These are phyloP conservation scores for Vanessa atalanta DNA, from an alignment of 1,140 invertebrate genomes.

Conservation along the genomic window DNA sequence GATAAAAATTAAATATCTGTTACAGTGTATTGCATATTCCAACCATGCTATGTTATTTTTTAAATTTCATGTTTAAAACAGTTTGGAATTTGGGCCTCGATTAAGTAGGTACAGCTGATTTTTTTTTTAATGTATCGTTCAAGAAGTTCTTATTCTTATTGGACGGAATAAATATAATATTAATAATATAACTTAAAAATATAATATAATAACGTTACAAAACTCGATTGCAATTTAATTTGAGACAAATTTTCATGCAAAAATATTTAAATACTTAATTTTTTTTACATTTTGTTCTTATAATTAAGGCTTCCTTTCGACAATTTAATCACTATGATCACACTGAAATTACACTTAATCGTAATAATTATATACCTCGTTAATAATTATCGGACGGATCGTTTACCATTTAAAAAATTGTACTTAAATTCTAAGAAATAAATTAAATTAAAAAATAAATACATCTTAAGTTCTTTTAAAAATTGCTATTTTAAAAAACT, in stretches of 20 bases:
- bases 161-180: slow-evolving; percentile 2
- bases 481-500: not conserved
- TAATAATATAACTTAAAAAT: not conserved
- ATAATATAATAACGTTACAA: not conserved
- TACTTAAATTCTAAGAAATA: slow-evolving; percentile 6
- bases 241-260: not conserved
- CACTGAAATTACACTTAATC: not conserved
- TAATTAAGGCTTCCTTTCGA: not conserved
- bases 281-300: not conserved
- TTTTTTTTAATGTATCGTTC: not conserved
- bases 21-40: too few species aligned
- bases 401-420: slow-evolving; percentile 7
- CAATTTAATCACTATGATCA: slow-evolving; percentile 3
- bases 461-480: slow-evolving; percentile 5
- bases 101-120: not conserved
- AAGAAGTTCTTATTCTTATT: not conserved
- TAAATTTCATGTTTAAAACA: too few species aligned
- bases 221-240: not conserved
- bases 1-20: too few species aligned
- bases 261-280: not conserved
- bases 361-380: not conserved
- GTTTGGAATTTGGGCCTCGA: too few species aligned
- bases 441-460: slow-evolving; percentile 10
- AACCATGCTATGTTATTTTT: too few species aligned
- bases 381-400: not conserved